Evolutionary conservation across 2,888 invertebrate genomes (phyloP).

Genomic region (Adineta ricciae): DNA sequence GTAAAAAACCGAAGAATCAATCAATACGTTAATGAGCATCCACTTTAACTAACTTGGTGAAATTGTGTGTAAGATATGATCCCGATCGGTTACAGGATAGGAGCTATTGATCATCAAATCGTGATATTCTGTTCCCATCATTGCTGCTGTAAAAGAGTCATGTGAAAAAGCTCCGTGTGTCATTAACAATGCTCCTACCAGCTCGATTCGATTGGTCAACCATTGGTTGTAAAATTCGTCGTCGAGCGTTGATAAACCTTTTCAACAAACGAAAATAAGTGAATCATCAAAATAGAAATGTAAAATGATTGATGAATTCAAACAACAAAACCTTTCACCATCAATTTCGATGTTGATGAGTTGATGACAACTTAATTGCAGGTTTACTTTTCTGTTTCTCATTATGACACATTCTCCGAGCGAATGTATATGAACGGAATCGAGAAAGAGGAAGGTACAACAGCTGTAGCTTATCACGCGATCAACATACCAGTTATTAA

Average conservation of each 20-base stretch:
- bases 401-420: no score
- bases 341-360: no score
- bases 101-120: neutral
- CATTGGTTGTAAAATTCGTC: constrained; percentile 99
- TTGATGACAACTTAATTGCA: no score
- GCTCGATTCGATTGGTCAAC: constrained; percentile 99
- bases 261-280: constrained; percentile 32
- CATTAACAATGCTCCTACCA: constrained; percentile 56
- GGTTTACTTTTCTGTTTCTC: no score
- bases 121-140: neutral
- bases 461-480: no score
- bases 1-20: neutral
- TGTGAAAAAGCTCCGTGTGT: neutral
- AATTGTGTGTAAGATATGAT: neutral
- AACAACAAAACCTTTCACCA: neutral
- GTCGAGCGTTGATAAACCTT: constrained; percentile 99
- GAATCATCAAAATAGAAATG: no score
- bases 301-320: neutral
- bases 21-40: no score
- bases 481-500: constrained; percentile 31
- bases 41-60: neutral
- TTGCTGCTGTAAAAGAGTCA: neutral
- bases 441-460: neutral
- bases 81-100: neutral
- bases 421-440: no score